Conservation (phyloP, 2,888 invertebrate species). For the Antitype chi region DNA sequence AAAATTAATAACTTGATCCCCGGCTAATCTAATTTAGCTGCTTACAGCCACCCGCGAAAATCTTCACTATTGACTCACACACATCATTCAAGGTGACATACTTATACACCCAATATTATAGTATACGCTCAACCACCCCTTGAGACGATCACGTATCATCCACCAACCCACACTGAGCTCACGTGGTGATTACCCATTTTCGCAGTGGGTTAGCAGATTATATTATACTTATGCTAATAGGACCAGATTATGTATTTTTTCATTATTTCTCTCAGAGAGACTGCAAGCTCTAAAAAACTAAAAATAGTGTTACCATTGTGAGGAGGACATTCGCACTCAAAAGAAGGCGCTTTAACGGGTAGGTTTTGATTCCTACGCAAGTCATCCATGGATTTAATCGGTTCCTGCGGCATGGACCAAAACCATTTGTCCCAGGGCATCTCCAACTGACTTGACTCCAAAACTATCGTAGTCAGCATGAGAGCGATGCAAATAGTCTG, state of each 20-base stretch:
- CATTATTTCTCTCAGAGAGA: not conserved
- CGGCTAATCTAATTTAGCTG: not conserved
- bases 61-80: no score
- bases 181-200: not conserved
- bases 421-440: slow-evolving; percentile 71
- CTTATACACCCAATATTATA: not conserved
- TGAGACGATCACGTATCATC: not conserved
- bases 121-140: no score
- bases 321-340: slow-evolving; percentile 78
- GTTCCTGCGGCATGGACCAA: slow-evolving; percentile 63
- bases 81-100: not conserved
- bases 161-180: not conserved
- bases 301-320: slow-evolving; percentile 70
- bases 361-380: slow-evolving; percentile 65
- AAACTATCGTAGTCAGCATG: slow-evolving; percentile 33
- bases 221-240: not conserved
- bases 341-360: slow-evolving; percentile 62
- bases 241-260: not conserved
- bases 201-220: not conserved
- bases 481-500: slow-evolving; percentile 60
- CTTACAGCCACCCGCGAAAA: not conserved
- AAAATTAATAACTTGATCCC: not conserved
- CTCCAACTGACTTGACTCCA: slow-evolving; percentile 29
- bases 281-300: not conserved
- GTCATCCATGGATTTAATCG: slow-evolving; percentile 47